Evolutionary conservation across 2,113 vertebrate species (phyloP), one percentile per base, ranked within the genome.

Genomic region (Tor tambroides): DNA sequence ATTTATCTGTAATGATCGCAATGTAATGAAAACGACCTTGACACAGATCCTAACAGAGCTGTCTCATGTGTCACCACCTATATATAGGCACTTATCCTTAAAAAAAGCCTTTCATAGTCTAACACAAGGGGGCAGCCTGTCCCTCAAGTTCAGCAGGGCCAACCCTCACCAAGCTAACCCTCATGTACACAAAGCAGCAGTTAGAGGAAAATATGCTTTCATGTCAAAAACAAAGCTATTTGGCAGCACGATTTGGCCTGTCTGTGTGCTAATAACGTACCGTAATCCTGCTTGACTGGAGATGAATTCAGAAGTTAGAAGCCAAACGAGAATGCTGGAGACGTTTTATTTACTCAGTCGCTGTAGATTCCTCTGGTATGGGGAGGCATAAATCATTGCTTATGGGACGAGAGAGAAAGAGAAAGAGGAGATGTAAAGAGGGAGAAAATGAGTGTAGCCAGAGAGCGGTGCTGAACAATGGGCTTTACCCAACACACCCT

Each of bases 91-190:
- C 38, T 81, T 43, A 30, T 65, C 35, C 11, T 6, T 49, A 49
- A 49, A 49, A 49, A n/a, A 6, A 74, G 30, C 28, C 26, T n/a
- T 84, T 7, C 46, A n/a, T n/a, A n/a, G 41, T 86, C 79, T 56
- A 86, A 88, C 92, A 92, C 91, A 85, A 92, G 92, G 89, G 91
- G 94, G 93, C 89, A 81, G 92, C 88, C 89, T 90, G 14, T 87
- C 84, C 90, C 83, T 91, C 91, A 23, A 32, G 84, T 91, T 84
- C 12, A 84, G 51, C 83, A 56, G 7, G 2, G 21, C 67, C 0
- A 7, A n/a, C n/a, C n/a, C n/a, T 49, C 12, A 56, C 23, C 19
- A 56, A 84, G 56, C 43, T 23, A 38, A 84, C 82, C 28, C 81
- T 85, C 81, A 88, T 89, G 85, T 91, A 91, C 89, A 87, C 63